Evolutionary conservation across 2,113 vertebrate species (phyloP).

Genomic region (Grallaria varia): DNA sequence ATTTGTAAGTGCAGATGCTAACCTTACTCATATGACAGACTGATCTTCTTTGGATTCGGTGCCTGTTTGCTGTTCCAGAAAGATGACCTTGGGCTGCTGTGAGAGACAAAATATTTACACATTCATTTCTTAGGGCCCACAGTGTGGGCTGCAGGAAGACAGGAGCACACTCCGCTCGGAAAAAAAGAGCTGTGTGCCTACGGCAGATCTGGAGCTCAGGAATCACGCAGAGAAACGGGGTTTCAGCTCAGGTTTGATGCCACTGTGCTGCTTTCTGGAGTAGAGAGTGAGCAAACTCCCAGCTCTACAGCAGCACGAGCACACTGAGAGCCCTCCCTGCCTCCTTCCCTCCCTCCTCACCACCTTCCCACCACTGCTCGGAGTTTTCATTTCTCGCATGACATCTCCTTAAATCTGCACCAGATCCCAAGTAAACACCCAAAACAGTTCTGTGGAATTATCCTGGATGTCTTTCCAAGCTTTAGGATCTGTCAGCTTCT

Average conservation of each 20-base stretch:
- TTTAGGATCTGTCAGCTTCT: slow-evolving; percentile 24
- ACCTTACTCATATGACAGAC: slow-evolving; percentile 65
- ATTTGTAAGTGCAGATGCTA: slow-evolving; percentile 68
- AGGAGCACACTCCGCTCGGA: neutral
- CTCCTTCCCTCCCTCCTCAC: neutral
- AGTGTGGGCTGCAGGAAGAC: slow-evolving; percentile 1
- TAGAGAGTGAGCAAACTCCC: neutral
- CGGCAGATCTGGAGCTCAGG: neutral
- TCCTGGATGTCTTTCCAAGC: neutral
- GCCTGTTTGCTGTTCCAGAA: slow-evolving; percentile 63
- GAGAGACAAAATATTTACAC: slow-evolving; percentile 65
- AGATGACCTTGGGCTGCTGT: slow-evolving; percentile 64
- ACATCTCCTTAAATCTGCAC: neutral
- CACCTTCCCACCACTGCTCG: neutral
- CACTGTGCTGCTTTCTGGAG: neutral
- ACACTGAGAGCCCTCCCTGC: neutral
- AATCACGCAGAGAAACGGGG: neutral
- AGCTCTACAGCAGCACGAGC: neutral
- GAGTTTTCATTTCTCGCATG: neutral
- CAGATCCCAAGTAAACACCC: neutral
- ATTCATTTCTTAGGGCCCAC: slow-evolving; percentile 35
- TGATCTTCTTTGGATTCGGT: slow-evolving; percentile 63
- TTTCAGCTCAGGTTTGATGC: neutral
- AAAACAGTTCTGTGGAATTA: neutral
- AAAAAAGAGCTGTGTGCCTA: neutral